phyloP scores from a whole-genome alignment of 1,140 invertebrate species.

The Formica selysi region DNA sequence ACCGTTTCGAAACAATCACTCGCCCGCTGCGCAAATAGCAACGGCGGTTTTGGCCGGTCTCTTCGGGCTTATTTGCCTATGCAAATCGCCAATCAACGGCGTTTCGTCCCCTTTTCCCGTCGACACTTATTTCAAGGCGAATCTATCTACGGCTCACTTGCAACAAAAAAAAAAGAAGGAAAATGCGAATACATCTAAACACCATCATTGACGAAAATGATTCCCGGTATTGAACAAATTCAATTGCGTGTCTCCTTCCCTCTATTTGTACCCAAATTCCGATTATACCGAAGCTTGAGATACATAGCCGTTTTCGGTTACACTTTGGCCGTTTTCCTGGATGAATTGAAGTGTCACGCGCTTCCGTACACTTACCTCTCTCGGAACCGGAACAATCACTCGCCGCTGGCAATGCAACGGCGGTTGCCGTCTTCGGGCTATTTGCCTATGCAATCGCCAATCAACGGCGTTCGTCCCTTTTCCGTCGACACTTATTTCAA shows the following conservation, averaged over 20 bases:
- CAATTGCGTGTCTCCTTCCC: background rate
- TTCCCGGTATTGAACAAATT: background rate
- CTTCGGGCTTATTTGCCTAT: slow-evolving; percentile 78
- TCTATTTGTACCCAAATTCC: too few species aligned
- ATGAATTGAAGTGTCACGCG: too few species aligned
- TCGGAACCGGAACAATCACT: slow-evolving; percentile 74
- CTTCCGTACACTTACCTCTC: slow-evolving; percentile 39
- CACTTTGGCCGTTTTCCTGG: too few species aligned
- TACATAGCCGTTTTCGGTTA: too few species aligned
- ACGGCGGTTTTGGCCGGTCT: slow-evolving; percentile 30
- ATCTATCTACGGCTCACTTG: slow-evolving; percentile 5
- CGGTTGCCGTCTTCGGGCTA: slow-evolving; percentile 69
- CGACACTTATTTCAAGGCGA: slow-evolving; percentile 18
- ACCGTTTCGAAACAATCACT: slow-evolving; percentile 74
- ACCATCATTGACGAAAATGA: background rate
- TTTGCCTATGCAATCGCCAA: slow-evolving; percentile 79
- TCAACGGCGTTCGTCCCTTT: slow-evolving; percentile 62
- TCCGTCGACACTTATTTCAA: slow-evolving; percentile 17
- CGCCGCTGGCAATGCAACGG: slow-evolving; percentile 66
- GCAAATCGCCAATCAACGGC: slow-evolving; percentile 77
- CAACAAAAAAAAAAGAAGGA: background rate
- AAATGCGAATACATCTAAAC: slow-evolving; percentile 21
- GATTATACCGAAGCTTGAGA: too few species aligned
- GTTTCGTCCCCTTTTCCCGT: slow-evolving; percentile 18
- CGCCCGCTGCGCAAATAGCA: slow-evolving; percentile 69